Evolutionary conservation across 2,888 invertebrate genomes (phyloP).

Genomic region (Oscheius sp.): DNA sequence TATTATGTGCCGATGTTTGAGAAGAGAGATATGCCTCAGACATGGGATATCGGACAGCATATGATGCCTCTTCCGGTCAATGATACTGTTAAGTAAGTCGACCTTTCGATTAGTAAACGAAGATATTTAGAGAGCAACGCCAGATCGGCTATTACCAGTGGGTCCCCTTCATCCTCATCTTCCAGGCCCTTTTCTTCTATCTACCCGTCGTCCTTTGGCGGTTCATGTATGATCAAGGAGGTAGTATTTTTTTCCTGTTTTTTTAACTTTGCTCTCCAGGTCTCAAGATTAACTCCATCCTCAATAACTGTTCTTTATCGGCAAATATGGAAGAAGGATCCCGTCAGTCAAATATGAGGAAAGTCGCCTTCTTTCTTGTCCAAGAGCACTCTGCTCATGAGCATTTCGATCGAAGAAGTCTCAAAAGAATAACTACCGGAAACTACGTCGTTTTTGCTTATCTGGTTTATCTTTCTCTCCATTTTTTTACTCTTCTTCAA

Average conservation of each 20-base stretch:
- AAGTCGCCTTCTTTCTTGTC: constrained; percentile 54
- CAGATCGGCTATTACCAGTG: constrained; percentile 65
- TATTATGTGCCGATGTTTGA: constrained; percentile 73
- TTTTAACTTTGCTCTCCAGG: constrained; percentile 39
- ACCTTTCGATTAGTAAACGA: no score
- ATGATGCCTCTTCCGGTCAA: constrained; percentile 71
- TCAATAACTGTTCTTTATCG: constrained; percentile 64
- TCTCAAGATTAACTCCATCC: constrained; percentile 65
- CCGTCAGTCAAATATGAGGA: constrained; percentile 61
- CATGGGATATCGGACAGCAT: constrained; percentile 65
- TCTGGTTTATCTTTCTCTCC: constrained; percentile 44
- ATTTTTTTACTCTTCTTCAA: constrained; percentile 35
- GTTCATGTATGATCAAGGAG: constrained; percentile 52
- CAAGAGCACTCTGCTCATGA: constrained; percentile 29
- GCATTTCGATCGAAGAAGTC: neutral
- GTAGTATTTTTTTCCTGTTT: constrained; percentile 32
- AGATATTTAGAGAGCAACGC: constrained; percentile 11
- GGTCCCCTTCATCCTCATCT: constrained; percentile 69
- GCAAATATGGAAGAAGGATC: constrained; percentile 66
- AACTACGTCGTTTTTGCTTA: constrained; percentile 47
- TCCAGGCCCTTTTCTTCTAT: constrained; percentile 69
- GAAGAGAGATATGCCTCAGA: constrained; percentile 33
- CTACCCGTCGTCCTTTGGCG: constrained; percentile 69
- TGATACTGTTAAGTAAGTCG: constrained; percentile 56
- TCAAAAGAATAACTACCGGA: constrained; percentile 33